Conservation (phyloP, 2,888 invertebrate species). For the Petrolisthes cinctipes region DNA sequence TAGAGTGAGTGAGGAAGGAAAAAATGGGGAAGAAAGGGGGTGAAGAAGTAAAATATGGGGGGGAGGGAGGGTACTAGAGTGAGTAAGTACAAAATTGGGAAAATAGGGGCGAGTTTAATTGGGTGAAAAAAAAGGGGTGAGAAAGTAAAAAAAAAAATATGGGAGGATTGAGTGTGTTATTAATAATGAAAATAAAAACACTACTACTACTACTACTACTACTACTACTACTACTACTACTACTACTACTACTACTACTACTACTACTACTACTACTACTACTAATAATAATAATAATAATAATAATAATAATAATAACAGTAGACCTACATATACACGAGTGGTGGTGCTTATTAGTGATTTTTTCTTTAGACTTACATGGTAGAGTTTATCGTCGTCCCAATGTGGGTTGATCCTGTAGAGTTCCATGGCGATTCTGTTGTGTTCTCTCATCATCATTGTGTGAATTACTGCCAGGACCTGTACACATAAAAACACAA, state of each 20-base stretch:
- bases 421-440: conserved; percentile 79
- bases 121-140: neutral
- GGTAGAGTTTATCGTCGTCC: conserved; percentile 80
- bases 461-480: conserved; percentile 73
- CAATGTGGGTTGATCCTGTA: conserved; percentile 80
- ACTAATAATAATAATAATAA: too few relatives aligned
- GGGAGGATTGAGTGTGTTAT: neutral
- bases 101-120: neutral
- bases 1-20: too few relatives aligned
- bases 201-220: conserved; percentile 14
- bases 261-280: conserved; percentile 17
- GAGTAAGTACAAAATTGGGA: neutral
- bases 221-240: conserved; percentile 14
- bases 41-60: too few relatives aligned
- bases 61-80: neutral
- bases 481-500: conserved; percentile 18
- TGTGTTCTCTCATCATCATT: conserved; percentile 84
- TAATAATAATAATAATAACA: too few relatives aligned
- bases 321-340: too few relatives aligned
- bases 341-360: too few relatives aligned
- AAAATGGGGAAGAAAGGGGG: neutral
- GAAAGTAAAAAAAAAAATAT: neutral
- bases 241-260: conserved; percentile 19
- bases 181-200: neutral
- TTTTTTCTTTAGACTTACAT: conserved; percentile 70